Conservation (phyloP, 1,140 invertebrate genomes). For the Stegodyphus dumicola region DNA sequence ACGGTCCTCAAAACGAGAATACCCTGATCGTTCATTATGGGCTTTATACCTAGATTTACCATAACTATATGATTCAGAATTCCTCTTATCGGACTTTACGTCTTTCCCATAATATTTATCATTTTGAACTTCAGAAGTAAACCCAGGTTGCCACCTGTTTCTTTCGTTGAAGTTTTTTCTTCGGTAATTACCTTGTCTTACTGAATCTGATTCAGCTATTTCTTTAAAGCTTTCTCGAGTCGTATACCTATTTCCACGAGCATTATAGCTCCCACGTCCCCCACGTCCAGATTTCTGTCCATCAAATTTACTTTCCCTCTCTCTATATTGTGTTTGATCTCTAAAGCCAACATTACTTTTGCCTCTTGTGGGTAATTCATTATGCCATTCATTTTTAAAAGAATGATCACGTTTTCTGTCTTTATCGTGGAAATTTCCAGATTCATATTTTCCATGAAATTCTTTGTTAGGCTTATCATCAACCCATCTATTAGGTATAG, state of each 20-base stretch:
- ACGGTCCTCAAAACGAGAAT: neutral
- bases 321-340: neutral
- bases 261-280: neutral
- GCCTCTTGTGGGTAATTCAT: neutral
- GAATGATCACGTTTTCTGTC: neutral
- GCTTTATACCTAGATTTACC: neutral
- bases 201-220: neutral
- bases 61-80: neutral
- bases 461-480: neutral
- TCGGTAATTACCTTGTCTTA: neutral
- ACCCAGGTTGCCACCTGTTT: too few relatives aligned
- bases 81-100: neutral
- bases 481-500: neutral
- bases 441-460: neutral
- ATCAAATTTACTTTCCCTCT: neutral
- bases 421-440: neutral
- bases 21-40: neutral
- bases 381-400: neutral
- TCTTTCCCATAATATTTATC: neutral
- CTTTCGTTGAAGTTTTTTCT: neutral
- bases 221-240: neutral
- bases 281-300: neutral
- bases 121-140: neutral
- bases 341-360: neutral
- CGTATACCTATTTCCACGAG: neutral